These are phyloP conservation scores for Coptodon bakossiorum DNA, from an alignment of 2,113 vertebrate genomes.

Conservation along the genomic window DNA sequence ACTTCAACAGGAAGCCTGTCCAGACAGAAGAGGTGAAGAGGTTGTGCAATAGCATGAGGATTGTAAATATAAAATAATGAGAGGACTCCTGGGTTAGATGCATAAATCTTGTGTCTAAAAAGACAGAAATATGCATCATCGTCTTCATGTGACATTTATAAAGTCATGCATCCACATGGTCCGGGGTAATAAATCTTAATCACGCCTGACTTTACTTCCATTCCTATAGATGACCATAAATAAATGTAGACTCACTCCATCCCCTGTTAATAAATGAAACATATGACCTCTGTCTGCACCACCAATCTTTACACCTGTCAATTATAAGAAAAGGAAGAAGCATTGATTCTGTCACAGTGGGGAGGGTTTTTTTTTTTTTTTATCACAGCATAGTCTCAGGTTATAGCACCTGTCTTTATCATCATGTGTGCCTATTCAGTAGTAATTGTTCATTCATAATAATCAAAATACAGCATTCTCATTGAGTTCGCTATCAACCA, in stretches of 20 bases:
- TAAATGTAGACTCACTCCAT: not conserved
- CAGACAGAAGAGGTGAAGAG: not conserved
- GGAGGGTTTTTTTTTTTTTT: not conserved
- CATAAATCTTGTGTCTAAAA: not conserved
- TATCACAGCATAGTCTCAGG: not conserved
- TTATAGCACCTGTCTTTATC: not conserved
- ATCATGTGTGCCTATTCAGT: not conserved
- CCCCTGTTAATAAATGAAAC: not conserved
- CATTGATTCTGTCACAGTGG: not conserved
- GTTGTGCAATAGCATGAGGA: not conserved
- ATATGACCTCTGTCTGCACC: not conserved
- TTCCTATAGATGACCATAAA: not conserved
- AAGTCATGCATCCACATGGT: not conserved
- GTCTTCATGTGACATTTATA: not conserved
- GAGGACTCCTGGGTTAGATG: not conserved
- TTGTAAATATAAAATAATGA: not conserved
- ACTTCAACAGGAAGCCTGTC: not conserved
- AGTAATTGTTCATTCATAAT: not conserved
- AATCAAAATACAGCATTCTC: not conserved
- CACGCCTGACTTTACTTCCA: not conserved
- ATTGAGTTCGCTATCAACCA: not conserved
- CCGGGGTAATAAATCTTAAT: not conserved
- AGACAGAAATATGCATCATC: not conserved
- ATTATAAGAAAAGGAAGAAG: not conserved
- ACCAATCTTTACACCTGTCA: not conserved